These are phyloP conservation scores for Chelon auratus DNA, from an alignment of 2,797 vertebrate species.

Conservation along the genomic window DNA sequence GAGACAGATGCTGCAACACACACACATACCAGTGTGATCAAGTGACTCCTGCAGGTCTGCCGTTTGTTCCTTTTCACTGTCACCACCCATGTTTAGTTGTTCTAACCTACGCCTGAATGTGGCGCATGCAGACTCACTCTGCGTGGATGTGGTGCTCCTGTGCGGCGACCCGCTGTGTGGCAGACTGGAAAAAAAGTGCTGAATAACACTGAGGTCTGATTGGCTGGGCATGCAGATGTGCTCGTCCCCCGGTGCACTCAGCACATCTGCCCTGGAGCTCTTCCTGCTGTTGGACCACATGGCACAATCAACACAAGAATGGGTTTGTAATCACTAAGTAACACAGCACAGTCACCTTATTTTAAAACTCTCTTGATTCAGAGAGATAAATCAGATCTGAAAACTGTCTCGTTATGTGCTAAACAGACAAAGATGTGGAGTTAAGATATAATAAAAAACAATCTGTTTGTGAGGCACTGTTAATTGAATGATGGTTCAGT, in stretches of 20 bases:
- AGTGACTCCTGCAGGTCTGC: not conserved
- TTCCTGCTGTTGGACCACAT: conserved; percentile 79
- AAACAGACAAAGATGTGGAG: too few relatives aligned
- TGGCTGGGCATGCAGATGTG: conserved; percentile 85
- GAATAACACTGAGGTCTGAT: conserved; percentile 89
- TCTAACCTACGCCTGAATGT: not conserved
- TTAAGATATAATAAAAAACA: too few relatives aligned
- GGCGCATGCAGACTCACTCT: conserved; percentile 69
- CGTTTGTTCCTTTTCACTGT: not conserved
- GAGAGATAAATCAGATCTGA: too few relatives aligned
- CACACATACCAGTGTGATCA: conserved; percentile 7
- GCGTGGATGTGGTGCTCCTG: conserved; percentile 84
- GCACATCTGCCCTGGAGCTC: conserved; percentile 86
- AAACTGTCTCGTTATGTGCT: too few relatives aligned
- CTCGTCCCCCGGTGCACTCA: conserved; percentile 63
- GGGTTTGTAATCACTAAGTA: too few relatives aligned
- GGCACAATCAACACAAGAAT: not conserved
- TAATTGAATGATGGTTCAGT: too few relatives aligned
- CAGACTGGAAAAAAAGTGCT: conserved; percentile 89
- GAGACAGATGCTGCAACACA: conserved; percentile 63
- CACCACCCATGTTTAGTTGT: not conserved
- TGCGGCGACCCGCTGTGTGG: conserved; percentile 83
- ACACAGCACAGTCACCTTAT: too few relatives aligned
- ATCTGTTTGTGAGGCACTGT: too few relatives aligned
- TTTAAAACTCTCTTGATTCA: too few relatives aligned